Percentiles rank a stretch among this genome's conserved stretches.
These are phyloP conservation scores for Azemiops feae DNA, from an alignment of 2,113 vertebrate genomes.

Conservation along the genomic window DNA sequence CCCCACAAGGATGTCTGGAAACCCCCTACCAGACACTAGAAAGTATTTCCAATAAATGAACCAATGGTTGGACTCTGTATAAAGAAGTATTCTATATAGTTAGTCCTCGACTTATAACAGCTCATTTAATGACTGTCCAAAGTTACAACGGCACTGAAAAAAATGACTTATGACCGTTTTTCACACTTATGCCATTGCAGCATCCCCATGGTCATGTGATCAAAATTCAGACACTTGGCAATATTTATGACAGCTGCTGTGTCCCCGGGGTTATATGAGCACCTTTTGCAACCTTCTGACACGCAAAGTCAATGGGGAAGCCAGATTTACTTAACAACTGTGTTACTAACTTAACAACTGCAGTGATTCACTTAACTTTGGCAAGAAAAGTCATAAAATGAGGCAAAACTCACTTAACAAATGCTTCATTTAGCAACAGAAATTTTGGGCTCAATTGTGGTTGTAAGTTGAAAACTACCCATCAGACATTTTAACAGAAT, in stretches of 20 bases:
- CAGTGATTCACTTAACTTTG: neutral
- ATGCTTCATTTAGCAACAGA: neutral
- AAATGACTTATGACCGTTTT: neutral
- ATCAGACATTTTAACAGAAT: neutral
- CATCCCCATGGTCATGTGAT: neutral
- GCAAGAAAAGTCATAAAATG: neutral
- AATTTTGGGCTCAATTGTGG: neutral
- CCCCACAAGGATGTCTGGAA: neutral
- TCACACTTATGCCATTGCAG: neutral
- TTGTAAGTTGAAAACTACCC: neutral
- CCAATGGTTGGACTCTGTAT: neutral
- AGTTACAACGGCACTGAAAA: neutral
- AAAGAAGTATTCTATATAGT: neutral
- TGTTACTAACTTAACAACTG: neutral
- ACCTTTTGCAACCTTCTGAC: neutral
- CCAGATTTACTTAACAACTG: neutral
- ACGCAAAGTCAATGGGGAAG: neutral
- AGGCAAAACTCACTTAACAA: neutral
- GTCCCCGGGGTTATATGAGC: neutral
- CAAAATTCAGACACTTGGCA: neutral
- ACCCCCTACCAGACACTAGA: neutral
- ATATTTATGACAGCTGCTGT: neutral
- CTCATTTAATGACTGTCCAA: neutral
- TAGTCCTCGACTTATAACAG: neutral
- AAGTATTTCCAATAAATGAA: neutral